A percentile compares a stretch with the other conserved stretches of the same genome.
Conservation (phyloP, 2,113 vertebrate species). For the Esox niger region DNA sequence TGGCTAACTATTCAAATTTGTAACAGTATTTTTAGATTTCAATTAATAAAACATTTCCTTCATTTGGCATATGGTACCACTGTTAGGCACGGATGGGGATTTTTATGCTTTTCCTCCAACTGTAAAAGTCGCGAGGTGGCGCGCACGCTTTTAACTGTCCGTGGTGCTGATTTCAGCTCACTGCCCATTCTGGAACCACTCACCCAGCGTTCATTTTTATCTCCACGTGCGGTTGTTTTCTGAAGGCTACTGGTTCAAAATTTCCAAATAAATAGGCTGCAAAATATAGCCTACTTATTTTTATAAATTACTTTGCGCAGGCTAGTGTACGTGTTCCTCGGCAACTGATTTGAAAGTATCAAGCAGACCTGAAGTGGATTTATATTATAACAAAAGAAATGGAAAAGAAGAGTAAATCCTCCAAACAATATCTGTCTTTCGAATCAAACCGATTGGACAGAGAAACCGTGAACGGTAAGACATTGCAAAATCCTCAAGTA, state of each 20-base stretch:
- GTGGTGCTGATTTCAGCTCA: background rate
- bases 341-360: background rate
- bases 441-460: conserved; percentile 63
- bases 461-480: conserved; percentile 64
- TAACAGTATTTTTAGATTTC: no score
- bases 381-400: conserved; percentile 50
- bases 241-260: background rate
- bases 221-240: background rate
- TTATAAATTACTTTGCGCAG: background rate
- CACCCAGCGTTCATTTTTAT: conserved; percentile 10
- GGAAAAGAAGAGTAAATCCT: conserved; percentile 64
- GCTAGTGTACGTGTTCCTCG: background rate
- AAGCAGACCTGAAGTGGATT: background rate
- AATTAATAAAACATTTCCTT: no score
- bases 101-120: background rate
- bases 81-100: no score
- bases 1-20: no score
- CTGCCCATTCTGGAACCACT: background rate
- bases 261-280: background rate
- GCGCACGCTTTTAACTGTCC: conserved; percentile 24
- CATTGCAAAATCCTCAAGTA: background rate
- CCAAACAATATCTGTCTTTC: conserved; percentile 69
- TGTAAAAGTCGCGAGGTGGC: conserved; percentile 47
- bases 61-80: no score
- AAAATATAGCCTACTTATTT: background rate